Conservation (phyloP, 2,113 vertebrate species). For the Perca flavescens region DNA sequence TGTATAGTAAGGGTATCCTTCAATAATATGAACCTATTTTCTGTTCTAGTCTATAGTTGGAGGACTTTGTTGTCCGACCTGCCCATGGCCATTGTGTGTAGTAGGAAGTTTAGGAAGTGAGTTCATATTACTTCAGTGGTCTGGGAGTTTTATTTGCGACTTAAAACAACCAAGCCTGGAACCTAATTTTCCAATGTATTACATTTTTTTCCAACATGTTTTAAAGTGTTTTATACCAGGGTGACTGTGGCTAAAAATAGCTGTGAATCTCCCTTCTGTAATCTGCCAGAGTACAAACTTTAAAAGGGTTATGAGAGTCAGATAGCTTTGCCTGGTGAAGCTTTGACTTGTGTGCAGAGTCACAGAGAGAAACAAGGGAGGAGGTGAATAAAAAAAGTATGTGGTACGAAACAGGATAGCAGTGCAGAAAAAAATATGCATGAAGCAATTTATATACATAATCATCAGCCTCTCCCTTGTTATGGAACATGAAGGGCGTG, state of each 20-base stretch:
- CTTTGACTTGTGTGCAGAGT: conserved; percentile 12
- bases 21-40: conserved; percentile 26
- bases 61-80: conserved; percentile 51
- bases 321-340: conserved; percentile 21
- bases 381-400: conserved; percentile 11
- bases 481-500: conserved; percentile 65
- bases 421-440: conserved; percentile 28
- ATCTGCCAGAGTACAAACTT: conserved; percentile 43
- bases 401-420: conserved; percentile 7
- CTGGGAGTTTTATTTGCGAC: conserved; percentile 53
- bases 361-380: conserved; percentile 16
- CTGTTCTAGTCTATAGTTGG: background rate
- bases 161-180: conserved; percentile 43
- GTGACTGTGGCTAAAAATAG: conserved; percentile 61
- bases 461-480: conserved; percentile 60
- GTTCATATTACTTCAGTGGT: conserved; percentile 64
- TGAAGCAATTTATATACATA: conserved; percentile 17
- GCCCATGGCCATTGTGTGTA: conserved; percentile 71
- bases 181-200: background rate
- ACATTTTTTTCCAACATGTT: background rate
- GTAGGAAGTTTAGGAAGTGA: conserved; percentile 81
- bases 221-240: conserved; percentile 17
- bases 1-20: conserved; percentile 12
- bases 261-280: conserved; percentile 51
- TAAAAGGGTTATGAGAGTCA: conserved; percentile 43